Conservation (phyloP, 2,888 invertebrate genomes). For the Microctonus hyperodae region DNA sequence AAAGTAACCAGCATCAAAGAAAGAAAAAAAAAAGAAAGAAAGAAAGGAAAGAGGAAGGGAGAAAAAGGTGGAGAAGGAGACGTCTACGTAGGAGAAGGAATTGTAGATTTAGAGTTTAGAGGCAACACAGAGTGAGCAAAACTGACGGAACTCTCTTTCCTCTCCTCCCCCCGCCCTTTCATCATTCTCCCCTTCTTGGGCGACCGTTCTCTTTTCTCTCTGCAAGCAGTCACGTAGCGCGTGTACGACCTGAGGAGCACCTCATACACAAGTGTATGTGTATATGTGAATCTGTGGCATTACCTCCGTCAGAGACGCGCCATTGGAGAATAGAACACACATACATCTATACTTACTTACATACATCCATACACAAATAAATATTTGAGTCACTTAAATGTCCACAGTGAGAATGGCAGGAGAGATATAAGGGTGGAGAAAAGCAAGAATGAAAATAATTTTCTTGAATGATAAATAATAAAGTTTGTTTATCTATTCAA, state of each 20-base stretch:
- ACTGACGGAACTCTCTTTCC: not conserved
- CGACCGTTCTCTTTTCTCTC: slow-evolving; percentile 23
- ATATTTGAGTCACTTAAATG: no score
- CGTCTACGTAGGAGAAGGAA: not conserved
- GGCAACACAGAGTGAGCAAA: not conserved
- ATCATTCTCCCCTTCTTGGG: not conserved
- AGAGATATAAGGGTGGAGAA: not conserved
- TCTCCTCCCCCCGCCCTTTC: not conserved
- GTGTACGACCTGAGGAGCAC: slow-evolving; percentile 20
- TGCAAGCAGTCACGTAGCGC: slow-evolving; percentile 31
- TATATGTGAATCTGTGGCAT: not conserved
- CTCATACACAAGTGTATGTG: slow-evolving; percentile 2
- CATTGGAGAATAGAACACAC: no score
- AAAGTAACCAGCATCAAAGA: no score
- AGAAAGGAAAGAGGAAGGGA: not conserved
- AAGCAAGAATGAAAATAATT: not conserved
- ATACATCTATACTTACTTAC: no score
- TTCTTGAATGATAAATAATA: no score
- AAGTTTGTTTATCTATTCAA: no score
- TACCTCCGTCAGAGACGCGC: no score
- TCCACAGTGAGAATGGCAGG: no score
- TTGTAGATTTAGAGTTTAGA: not conserved
- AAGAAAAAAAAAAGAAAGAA: not conserved
- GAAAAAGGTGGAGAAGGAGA: not conserved
- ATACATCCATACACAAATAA: no score